Base-by-base conservation (phyloP, 2,113 vertebrate species). In the Mesoclemmys tuberculata region DNA sequence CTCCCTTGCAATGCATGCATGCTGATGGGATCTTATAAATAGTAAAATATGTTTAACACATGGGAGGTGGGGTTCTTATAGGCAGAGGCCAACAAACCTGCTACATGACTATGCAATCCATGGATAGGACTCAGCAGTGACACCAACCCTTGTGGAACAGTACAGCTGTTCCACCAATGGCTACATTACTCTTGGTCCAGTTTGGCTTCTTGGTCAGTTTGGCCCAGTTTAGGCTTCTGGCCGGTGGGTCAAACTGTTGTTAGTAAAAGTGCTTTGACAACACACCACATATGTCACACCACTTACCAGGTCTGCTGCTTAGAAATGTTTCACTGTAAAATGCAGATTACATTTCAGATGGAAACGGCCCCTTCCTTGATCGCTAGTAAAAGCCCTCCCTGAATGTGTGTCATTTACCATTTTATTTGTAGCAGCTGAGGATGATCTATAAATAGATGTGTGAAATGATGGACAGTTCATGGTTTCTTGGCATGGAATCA, bases 381-480 rank as follows among this genome's bases (percentile, higher is more conserved):
- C 68, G 85, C 74, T 93, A 80, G 38, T 29, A 95, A 51, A 58
- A 90, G 87, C 88, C 93, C 35, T 97, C 84, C 94, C 93, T 97
- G 93, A 93, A 54, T 91, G 90, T 74, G 80, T 95, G 97, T 97
- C 93, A 86, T 86, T 97, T 96, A 90, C 96, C 96, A 95, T 96
- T 97, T 98, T 95, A 97, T 97, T 98, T 97, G 97, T 97, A 87
- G 79, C 97, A 97, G 97, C 98, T 98, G 97, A 97, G 96, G 85
- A 90, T 94, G 54, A 51, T 96, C 98, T 98, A 98, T 99, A 99
- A 98, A 99, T 98, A 99, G 98, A 97, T 96, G 79, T 96, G 64
- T 52, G 91, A 91, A 94, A 97, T 95, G 92, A 97, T 95, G 96
- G 96, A 90, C 95, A 97, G 90, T 96, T 97, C 88, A 78, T 97